Evolutionary conservation across 1,140 invertebrate genomes (phyloP), one percentile per base, ranked within the genome.

Genomic region (Pissodes strobi): DNA sequence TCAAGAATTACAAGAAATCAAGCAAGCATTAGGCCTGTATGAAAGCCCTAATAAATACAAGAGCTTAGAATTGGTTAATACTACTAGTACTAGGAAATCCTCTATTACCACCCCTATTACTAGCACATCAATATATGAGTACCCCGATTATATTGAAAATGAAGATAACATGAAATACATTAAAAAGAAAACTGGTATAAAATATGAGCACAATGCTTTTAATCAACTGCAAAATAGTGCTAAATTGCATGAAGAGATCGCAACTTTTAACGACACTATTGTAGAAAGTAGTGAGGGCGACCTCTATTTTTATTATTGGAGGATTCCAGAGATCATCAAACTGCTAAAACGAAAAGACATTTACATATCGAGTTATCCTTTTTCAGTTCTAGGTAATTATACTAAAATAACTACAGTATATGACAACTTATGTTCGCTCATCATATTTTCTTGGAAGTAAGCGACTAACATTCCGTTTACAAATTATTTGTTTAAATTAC

Each of bases 241-340:
- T 6, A 19, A 63, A 23, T 30, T 45, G 5, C 13, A 21, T 57
- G 48, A 65, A n/a, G 68, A 70, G 59, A 66, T 72, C 56, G n/a
- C n/a, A 6, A 43, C 27, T 3, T 64, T 64, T 48, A 73, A 73
- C 43, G 52, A 67, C 34, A 70, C 70, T 19, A 53, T 70, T 18
- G 43, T 64, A 8, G 56, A 60, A 19, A 63, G 52, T 18, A 67
- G 65, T 43, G 45, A 66, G 9, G 69, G 67, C 22, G 64, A 65
- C 22, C 43, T 67, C 13, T 73, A 64, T 51, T 64, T 64, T 43
- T 72, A 73, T 58, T 73, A 69, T 46, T 73, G 72, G 72, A 53
- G 64, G 49, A 66, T 73, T 8, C 8, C 27, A 2, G 46, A 70
- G 9, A 57, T 69, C 19, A 46, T 18, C 9, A 46, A 68, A 17